Percentiles rank a stretch among this genome's conserved stretches.
Evolutionary conservation across 2,113 vertebrate species (phyloP).

Genomic region (Andinoacara biseriatus): DNA sequence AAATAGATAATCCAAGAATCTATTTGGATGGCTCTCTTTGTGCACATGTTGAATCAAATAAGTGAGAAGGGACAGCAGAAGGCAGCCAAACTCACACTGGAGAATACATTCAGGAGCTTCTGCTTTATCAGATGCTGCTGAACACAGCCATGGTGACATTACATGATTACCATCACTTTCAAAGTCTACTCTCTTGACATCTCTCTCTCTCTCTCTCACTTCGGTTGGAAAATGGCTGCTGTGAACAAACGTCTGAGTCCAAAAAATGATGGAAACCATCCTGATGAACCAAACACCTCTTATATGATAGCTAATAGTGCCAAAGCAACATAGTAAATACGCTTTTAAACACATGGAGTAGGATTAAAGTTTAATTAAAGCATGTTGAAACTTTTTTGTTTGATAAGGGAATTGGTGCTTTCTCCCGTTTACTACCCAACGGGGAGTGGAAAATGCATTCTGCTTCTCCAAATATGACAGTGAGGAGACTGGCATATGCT

Average conservation of each 20-base stretch:
- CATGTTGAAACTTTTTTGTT: constrained; percentile 38
- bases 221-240: constrained; percentile 26
- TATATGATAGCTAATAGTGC: constrained; percentile 3
- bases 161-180: constrained; percentile 20
- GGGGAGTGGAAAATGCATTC: background rate
- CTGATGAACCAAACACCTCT: background rate
- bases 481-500: constrained; percentile 29
- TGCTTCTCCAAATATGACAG: constrained; percentile 25
- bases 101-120: constrained; percentile 10
- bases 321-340: constrained; percentile 3
- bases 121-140: constrained; percentile 20
- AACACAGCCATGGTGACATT: constrained; percentile 30
- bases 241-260: background rate
- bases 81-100: background rate
- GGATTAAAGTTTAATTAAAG: constrained; percentile 65
- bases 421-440: background rate
- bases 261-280: background rate
- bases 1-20: background rate
- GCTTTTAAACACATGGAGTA: constrained; percentile 31
- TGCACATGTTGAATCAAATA: background rate
- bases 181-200: constrained; percentile 42
- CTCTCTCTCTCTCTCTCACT: constrained; percentile 2
- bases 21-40: constrained; percentile 8
- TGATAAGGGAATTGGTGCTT: constrained; percentile 35
- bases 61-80: background rate